phyloP scores from a whole-genome alignment of 2,797 vertebrate species.

The Pyrocephalus nanus region DNA sequence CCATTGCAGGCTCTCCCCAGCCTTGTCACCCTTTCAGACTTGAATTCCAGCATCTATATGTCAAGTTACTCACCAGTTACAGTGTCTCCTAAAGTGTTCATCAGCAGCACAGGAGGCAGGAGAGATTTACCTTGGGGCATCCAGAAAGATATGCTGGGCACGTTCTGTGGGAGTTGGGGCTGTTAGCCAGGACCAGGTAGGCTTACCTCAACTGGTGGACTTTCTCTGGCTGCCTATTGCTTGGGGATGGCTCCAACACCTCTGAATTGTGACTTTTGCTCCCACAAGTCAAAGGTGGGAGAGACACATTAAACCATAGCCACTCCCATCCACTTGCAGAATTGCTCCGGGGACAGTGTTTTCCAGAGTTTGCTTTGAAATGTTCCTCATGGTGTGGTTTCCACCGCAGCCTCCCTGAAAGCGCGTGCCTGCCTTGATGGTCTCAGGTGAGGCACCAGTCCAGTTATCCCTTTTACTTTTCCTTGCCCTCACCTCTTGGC shows the following conservation, averaged over 20 bases:
- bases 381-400: not conserved
- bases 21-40: not conserved
- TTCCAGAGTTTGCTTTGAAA: not conserved
- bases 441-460: rapidly evolving
- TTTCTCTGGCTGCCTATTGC: not conserved
- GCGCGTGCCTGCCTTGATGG: not conserved
- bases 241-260: not conserved
- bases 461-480: not conserved
- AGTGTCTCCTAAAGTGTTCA: not conserved
- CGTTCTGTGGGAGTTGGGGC: not conserved
- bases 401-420: not conserved
- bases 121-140: not conserved
- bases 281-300: not conserved
- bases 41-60: not conserved
- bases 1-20: rapidly evolving
- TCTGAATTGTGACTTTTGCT: not conserved
- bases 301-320: not conserved
- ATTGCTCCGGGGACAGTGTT: not conserved
- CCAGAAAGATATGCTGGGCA: not conserved
- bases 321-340: not conserved
- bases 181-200: not conserved
- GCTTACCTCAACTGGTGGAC: not conserved
- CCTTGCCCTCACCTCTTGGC: not conserved
- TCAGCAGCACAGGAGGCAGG: rapidly evolving
- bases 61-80: rapidly evolving